Percentiles rank a stretch among this genome's conserved stretches.
Evolutionary conservation across 2,797 vertebrate species (phyloP).

Genomic region (Arrhamphus sclerolepis): DNA sequence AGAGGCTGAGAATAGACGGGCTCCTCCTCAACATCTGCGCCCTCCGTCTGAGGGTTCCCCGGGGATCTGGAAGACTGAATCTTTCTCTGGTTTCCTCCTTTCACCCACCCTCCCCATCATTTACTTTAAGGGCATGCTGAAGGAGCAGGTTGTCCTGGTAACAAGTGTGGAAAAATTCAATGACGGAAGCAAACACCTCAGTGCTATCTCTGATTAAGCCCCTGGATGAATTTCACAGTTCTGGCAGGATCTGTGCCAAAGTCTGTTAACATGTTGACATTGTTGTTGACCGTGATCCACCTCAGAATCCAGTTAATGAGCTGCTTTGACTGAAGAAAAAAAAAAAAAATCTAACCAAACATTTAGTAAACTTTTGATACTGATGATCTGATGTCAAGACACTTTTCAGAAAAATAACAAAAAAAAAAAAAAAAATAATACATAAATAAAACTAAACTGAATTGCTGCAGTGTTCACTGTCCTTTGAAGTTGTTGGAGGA

Average conservation of each 20-base stretch:
- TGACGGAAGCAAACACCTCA: constrained; percentile 34
- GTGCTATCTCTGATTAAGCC: constrained; percentile 2
- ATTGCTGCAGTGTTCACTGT: neutral
- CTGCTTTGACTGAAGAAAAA: constrained; percentile 20
- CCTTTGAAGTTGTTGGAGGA: neutral
- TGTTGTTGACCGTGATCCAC: constrained; percentile 11
- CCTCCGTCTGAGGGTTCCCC: constrained; percentile 34
- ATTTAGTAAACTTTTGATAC: constrained; percentile 2
- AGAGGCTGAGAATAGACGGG: constrained; percentile 46
- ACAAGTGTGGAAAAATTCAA: constrained; percentile 44
- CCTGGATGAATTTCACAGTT: constrained; percentile 6
- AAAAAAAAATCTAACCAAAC: constrained; percentile 24
- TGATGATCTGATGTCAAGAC: constrained; percentile 15
- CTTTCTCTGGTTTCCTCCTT: constrained; percentile 42
- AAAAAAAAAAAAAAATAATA: neutral
- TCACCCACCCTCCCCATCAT: constrained; percentile 36
- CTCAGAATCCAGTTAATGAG: constrained; percentile 38
- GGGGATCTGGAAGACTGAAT: constrained; percentile 42
- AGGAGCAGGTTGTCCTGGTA: constrained; percentile 59
- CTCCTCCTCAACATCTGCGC: constrained; percentile 66
- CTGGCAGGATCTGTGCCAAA: constrained; percentile 8
- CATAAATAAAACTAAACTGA: neutral
- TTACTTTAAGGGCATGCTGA: constrained; percentile 44
- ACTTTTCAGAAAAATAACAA: neutral
- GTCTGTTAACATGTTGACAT: constrained; percentile 22